A percentile compares a stretch with the other conserved stretches of the same genome.
Conservation (phyloP, 2,888 invertebrate species). For the Lepidonotus clava region DNA sequence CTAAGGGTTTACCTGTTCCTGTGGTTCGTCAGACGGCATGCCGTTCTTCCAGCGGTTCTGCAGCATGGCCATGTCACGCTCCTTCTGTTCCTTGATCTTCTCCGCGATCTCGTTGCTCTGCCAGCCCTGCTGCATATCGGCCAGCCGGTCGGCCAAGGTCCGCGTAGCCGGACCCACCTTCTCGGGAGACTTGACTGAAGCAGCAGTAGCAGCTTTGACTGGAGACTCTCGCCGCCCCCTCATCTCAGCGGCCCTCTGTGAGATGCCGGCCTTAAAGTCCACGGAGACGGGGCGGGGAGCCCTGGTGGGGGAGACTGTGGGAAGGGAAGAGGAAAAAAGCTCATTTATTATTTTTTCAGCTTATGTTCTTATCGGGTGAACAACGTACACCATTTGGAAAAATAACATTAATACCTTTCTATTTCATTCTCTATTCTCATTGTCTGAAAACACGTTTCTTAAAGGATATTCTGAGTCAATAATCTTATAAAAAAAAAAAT, state of each 20-base stretch:
- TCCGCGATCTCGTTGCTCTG: slow-evolving; percentile 75
- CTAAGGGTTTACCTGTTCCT: no score
- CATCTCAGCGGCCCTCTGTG: slow-evolving; percentile 31
- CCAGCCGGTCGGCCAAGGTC: slow-evolving; percentile 75
- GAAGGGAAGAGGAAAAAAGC: no score
- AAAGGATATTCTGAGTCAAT: no score
- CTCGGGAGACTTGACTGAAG: slow-evolving; percentile 43
- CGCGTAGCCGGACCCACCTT: slow-evolving; percentile 75
- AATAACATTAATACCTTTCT: no score
- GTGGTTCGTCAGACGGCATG: not conserved
- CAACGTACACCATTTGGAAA: no score
- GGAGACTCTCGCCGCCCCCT: not conserved
- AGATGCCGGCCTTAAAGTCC: not conserved
- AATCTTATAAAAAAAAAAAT: no score
- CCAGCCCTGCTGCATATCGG: slow-evolving; percentile 71
- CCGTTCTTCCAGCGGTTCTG: slow-evolving; percentile 74
- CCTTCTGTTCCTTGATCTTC: slow-evolving; percentile 75
- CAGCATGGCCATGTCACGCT: slow-evolving; percentile 77
- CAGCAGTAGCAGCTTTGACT: not conserved
- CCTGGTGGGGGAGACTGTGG: not conserved
- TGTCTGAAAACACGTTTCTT: no score
- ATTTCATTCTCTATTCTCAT: no score
- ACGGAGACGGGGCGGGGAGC: slow-evolving; percentile 11
- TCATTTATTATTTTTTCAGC: no score
- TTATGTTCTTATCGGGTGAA: no score